Conservation (phyloP, 2,113 vertebrate genomes). For the western clawed frog (Xenopus tropicalis) region DNA sequence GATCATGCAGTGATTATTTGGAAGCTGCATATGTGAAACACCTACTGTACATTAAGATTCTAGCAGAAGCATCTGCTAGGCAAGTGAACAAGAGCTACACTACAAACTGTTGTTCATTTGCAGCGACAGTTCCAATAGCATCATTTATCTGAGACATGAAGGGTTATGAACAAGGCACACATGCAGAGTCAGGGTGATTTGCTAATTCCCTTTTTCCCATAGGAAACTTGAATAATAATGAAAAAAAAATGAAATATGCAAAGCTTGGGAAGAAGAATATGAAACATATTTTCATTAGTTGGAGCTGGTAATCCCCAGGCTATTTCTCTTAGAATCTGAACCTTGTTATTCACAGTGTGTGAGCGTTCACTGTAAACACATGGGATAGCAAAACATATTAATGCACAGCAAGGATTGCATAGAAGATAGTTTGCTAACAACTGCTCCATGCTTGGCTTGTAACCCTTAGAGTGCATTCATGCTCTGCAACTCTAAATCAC, state of each 20-base stretch:
- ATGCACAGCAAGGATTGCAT: constrained; percentile 55
- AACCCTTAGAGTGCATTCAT: constrained; percentile 56
- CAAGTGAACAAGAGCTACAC: neutral
- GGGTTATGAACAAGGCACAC: constrained; percentile 7
- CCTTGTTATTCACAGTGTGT: constrained; percentile 64
- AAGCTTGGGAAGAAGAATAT: constrained; percentile 50
- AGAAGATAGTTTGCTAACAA: constrained; percentile 59
- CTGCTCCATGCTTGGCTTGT: constrained; percentile 57
- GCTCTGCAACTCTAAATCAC: constrained; percentile 30
- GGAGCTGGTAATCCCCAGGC: constrained; percentile 57
- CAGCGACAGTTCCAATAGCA: constrained; percentile 30
- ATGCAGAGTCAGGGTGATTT: constrained; percentile 41
- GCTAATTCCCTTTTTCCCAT: constrained; percentile 37
- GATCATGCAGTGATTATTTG: constrained; percentile 24
- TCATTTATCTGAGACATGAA: constrained; percentile 24
- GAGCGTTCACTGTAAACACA: constrained; percentile 58
- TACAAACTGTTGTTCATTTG: constrained; percentile 15
- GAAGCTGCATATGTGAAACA: constrained; percentile 17
- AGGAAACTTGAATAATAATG: constrained; percentile 45
- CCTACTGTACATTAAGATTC: constrained; percentile 20
- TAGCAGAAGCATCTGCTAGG: constrained; percentile 5
- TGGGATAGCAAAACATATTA: constrained; percentile 54
- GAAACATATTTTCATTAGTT: constrained; percentile 65
- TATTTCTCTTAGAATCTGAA: constrained; percentile 57
- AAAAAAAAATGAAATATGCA: constrained; percentile 46